Evolutionary conservation across 2,113 vertebrate genomes (phyloP).

Genomic region (Callopanchax toddi): DNA sequence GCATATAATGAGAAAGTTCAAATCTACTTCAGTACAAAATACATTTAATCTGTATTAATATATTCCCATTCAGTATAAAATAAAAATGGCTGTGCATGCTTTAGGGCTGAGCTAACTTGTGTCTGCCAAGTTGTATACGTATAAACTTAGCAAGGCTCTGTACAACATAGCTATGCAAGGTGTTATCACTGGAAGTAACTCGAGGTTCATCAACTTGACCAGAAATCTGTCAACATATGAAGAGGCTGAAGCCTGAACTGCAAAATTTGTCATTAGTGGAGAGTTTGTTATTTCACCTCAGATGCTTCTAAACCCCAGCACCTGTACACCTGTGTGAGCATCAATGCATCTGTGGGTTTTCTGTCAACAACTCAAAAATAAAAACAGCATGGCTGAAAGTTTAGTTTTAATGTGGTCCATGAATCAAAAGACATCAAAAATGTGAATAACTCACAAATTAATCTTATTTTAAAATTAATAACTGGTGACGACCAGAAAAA

Average conservation of each 20-base stretch:
- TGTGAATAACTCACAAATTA: no score
- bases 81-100: constrained; percentile 17
- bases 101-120: not conserved
- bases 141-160: not conserved
- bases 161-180: not conserved
- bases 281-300: not conserved
- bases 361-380: not conserved
- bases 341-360: not conserved
- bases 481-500: not conserved
- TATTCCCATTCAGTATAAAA: no score
- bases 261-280: no score
- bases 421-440: no score
- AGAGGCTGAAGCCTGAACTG: not conserved
- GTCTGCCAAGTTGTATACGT: not conserved
- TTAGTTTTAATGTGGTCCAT: not conserved
- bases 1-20: no score
- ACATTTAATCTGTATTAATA: no score
- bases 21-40: no score
- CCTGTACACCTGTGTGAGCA: not conserved
- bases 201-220: not conserved
- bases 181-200: not conserved
- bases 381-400: no score
- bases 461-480: constrained; percentile 20
- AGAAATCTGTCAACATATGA: not conserved
- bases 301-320: not conserved